A percentile compares a stretch with the other conserved stretches of the same genome.
Conservation (phyloP, 2,113 vertebrate species). For the Macquaria ambigua region DNA sequence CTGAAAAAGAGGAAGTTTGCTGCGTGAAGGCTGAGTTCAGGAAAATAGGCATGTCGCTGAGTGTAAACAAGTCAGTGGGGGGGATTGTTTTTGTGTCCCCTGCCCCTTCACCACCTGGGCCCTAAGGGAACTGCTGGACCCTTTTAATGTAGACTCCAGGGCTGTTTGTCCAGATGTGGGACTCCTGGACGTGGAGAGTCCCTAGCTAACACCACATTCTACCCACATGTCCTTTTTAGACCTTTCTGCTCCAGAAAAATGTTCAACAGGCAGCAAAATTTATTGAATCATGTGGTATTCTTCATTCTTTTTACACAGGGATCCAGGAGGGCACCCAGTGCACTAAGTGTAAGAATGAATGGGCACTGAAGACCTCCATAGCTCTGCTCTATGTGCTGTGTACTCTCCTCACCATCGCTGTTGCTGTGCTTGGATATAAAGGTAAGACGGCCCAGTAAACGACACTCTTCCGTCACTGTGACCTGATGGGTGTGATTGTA, state of each 20-base stretch:
- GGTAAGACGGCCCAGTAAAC: slow-evolving; percentile 79
- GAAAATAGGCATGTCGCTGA: slow-evolving; percentile 68
- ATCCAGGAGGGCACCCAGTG: slow-evolving; percentile 97
- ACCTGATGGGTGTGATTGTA: slow-evolving; percentile 4
- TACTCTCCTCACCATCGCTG: slow-evolving; percentile 93
- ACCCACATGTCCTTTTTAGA: slow-evolving; percentile 41
- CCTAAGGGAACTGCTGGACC: slow-evolving; percentile 82
- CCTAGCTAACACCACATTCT: slow-evolving; percentile 34
- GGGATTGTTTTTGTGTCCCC: slow-evolving; percentile 75
- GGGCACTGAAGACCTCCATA: slow-evolving; percentile 96
- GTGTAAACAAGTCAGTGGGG: slow-evolving; percentile 71
- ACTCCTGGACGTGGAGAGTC: slow-evolving; percentile 65
- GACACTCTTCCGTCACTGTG: not conserved
- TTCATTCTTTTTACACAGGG: slow-evolving; percentile 83
- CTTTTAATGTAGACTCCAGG: slow-evolving; percentile 89
- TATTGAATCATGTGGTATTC: slow-evolving; percentile 25
- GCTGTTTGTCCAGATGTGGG: slow-evolving; percentile 93
- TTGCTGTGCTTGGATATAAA: slow-evolving; percentile 96
- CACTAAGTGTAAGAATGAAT: slow-evolving; percentile 97
- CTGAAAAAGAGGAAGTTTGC: slow-evolving; percentile 38
- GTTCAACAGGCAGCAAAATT: slow-evolving; percentile 2
- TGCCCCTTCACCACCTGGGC: slow-evolving; percentile 78
- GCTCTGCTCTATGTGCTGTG: slow-evolving; percentile 93
- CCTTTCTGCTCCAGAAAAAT: slow-evolving; percentile 20
- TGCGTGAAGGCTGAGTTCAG: slow-evolving; percentile 62